These are phyloP conservation scores for Gracilinanus agilis DNA, from an alignment of 2,113 vertebrate genomes.

Conservation along the genomic window DNA sequence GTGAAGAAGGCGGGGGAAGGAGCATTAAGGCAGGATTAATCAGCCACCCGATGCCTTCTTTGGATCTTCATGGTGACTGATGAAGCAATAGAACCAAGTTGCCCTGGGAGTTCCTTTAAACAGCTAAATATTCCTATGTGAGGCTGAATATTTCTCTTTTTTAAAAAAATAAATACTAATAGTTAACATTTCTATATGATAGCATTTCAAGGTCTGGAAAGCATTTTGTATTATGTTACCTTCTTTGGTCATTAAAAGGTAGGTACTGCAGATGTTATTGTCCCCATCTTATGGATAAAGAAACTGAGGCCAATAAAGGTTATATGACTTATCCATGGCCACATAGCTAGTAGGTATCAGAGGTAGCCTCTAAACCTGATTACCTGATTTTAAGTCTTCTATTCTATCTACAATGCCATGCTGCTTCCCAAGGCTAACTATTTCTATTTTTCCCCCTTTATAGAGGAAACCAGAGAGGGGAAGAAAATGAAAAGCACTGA, in stretches of 20 bases:
- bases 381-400: background rate
- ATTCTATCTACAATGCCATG: background rate
- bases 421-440: background rate
- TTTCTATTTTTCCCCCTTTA: background rate
- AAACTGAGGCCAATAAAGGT: background rate
- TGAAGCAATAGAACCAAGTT: background rate
- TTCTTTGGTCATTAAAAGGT: background rate
- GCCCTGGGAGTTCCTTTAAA: background rate
- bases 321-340: background rate
- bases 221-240: background rate
- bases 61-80: background rate
- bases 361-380: background rate
- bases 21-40: conserved; percentile 47
- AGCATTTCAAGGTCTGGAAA: background rate
- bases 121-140: background rate
- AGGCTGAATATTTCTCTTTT: background rate
- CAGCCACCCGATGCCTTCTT: conserved; percentile 3
- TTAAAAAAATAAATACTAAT: background rate
- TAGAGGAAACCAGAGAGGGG: background rate
- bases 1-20: conserved; percentile 59
- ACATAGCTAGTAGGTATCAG: too few relatives aligned
- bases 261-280: background rate
- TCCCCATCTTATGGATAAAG: background rate
- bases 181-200: background rate
- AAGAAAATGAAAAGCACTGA: background rate